phyloP scores from a whole-genome alignment of 2,888 invertebrate genomes.

The Yponomeuta malinellus region DNA sequence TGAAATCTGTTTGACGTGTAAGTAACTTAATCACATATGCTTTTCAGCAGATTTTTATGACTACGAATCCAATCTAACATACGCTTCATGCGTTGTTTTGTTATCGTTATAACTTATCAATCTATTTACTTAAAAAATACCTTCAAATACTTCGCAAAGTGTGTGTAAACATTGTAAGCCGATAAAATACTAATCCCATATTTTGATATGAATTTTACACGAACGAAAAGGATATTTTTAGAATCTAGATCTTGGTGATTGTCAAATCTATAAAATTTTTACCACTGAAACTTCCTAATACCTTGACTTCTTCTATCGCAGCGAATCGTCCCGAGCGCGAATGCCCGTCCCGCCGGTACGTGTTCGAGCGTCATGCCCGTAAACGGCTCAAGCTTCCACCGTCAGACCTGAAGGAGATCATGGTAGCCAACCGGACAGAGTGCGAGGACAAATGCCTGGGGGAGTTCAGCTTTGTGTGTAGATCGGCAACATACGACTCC shows the following conservation, averaged over 20 bases:
- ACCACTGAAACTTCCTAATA: neutral
- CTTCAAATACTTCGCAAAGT: too few relatives aligned
- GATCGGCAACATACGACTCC: slow-evolving; percentile 90
- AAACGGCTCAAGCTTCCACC: slow-evolving; percentile 88
- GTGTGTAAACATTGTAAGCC: too few relatives aligned
- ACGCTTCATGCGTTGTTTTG: too few relatives aligned
- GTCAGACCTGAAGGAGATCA: slow-evolving; percentile 89
- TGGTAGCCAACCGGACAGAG: slow-evolving; percentile 89
- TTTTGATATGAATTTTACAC: too few relatives aligned
- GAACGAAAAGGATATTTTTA: too few relatives aligned
- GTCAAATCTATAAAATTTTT: too few relatives aligned
- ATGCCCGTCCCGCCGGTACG: slow-evolving; percentile 91
- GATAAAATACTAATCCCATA: too few relatives aligned
- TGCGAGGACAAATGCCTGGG: slow-evolving; percentile 93
- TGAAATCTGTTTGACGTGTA: slow-evolving; percentile 92
- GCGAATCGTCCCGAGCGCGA: slow-evolving; percentile 90
- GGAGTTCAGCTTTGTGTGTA: slow-evolving; percentile 91
- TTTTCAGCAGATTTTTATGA: too few relatives aligned
- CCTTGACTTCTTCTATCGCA: slow-evolving; percentile 23
- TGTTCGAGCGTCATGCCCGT: slow-evolving; percentile 90
- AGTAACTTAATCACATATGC: slow-evolving; percentile 53
- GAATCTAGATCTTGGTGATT: too few relatives aligned
- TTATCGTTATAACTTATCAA: too few relatives aligned
- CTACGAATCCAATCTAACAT: too few relatives aligned
- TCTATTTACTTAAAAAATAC: too few relatives aligned